A percentile compares a stretch with the other conserved stretches of the same genome.
Conservation (phyloP, 2,797 vertebrate species). For the Sebastolobus alascanus region DNA sequence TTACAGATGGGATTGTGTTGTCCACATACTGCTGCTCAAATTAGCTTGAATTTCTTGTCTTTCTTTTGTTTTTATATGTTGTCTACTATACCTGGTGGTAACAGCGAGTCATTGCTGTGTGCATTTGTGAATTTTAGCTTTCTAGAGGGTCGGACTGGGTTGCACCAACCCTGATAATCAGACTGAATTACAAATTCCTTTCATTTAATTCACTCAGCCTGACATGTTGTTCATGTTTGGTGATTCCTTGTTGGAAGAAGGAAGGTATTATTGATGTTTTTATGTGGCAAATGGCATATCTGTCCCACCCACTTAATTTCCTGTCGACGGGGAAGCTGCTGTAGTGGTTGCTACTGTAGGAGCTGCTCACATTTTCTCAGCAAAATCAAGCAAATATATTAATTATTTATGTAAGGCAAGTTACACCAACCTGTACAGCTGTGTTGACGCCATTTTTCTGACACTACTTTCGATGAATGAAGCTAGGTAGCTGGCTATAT, state of each 20-base stretch:
- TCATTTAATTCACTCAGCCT: background rate
- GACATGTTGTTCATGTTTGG: background rate
- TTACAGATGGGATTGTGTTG: slow-evolving; percentile 21
- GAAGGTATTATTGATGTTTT: background rate
- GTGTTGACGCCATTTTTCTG: background rate
- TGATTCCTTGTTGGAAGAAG: background rate
- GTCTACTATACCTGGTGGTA: background rate
- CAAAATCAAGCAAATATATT: background rate
- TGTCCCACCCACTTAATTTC: background rate
- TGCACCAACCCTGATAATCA: background rate
- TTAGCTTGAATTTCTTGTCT: slow-evolving; percentile 3
- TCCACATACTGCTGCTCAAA: slow-evolving; percentile 13
- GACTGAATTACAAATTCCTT: background rate
- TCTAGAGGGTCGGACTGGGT: background rate
- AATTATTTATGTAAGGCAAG: background rate
- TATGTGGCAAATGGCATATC: background rate
- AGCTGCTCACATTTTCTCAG: background rate
- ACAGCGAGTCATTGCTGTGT: background rate
- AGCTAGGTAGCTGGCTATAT: background rate
- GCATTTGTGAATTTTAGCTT: background rate
- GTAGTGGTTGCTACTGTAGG: background rate
- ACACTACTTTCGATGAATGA: background rate
- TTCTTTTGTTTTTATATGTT: background rate
- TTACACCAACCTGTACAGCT: background rate
- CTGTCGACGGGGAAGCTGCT: background rate